Conservation (phyloP, 1,140 invertebrate genomes). For the Sminthurinus signatus region DNA sequence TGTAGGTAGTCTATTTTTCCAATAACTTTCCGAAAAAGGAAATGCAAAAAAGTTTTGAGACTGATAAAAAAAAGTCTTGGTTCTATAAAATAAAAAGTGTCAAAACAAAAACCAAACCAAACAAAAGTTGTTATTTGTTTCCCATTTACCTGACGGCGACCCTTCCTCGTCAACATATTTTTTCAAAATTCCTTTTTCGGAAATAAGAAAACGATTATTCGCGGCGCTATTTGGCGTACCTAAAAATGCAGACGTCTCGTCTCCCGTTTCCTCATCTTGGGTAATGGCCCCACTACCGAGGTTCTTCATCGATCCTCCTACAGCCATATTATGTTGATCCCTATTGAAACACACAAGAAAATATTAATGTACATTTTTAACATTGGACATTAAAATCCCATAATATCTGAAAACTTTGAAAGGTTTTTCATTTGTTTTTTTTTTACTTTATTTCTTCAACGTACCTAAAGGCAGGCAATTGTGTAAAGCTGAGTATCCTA, state of each 20-base stretch:
- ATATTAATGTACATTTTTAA: slow-evolving; percentile 1
- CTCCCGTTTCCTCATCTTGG: slow-evolving; percentile 40
- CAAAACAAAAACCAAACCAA: too few relatives aligned
- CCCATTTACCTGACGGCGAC: slow-evolving; percentile 62
- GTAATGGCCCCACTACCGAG: slow-evolving; percentile 19
- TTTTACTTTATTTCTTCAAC: background rate
- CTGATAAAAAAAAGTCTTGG: too few relatives aligned
- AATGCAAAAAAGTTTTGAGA: too few relatives aligned
- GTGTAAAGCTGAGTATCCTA: slow-evolving; percentile 41
- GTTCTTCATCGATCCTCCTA: slow-evolving; percentile 40
- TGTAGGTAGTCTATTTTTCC: too few relatives aligned
- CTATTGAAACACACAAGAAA: slow-evolving; percentile 15
- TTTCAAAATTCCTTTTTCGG: slow-evolving; percentile 81
- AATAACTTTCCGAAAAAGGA: too few relatives aligned
- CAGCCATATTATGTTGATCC: slow-evolving; percentile 40
- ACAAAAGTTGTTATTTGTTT: too few relatives aligned
- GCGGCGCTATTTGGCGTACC: slow-evolving; percentile 48
- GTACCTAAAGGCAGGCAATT: slow-evolving; percentile 40
- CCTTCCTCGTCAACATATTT: slow-evolving; percentile 71
- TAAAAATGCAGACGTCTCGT: slow-evolving; percentile 41
- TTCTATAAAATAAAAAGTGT: too few relatives aligned
- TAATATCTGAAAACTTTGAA: too few relatives aligned
- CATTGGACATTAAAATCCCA: background rate
- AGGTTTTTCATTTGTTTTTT: too few relatives aligned
- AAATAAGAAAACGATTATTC: slow-evolving; percentile 68